Percentiles rank a stretch among this genome's conserved stretches.
Conservation (phyloP, 2,113 vertebrate genomes). For the Colius striatus region DNA sequence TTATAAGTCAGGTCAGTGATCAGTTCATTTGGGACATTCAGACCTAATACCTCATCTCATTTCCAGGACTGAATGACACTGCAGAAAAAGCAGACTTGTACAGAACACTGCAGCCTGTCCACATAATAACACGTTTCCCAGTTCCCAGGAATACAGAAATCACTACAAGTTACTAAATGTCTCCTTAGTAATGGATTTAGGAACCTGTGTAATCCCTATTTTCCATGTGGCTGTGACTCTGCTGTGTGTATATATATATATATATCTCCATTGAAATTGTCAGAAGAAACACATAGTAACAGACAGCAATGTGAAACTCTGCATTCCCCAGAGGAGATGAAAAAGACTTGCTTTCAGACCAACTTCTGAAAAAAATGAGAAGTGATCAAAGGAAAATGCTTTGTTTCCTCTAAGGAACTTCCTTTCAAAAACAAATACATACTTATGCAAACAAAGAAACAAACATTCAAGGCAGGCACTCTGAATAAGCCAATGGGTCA, state of each 20-base stretch:
- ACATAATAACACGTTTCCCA: neutral
- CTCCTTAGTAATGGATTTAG: neutral
- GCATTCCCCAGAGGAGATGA: neutral
- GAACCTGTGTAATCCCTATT: neutral
- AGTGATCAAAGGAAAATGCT: neutral
- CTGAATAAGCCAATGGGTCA: neutral
- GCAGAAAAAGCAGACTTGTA: neutral
- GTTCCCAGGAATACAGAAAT: neutral
- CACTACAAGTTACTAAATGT: neutral
- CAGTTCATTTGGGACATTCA: neutral
- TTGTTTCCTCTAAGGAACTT: conserved; percentile 8
- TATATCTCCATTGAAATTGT: neutral
- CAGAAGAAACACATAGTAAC: neutral
- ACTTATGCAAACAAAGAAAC: conserved; percentile 9
- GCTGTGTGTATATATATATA: neutral
- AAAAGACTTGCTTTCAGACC: neutral
- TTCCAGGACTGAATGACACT: neutral
- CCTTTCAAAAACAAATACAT: neutral
- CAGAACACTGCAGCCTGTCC: neutral
- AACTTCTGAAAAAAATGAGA: neutral
- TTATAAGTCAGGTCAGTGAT: neutral
- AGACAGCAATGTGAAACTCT: neutral
- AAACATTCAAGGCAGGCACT: neutral
- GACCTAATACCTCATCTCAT: neutral
- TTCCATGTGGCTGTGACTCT: neutral